Evolutionary conservation across 92 coral and sea anemone species (phyloP), one percentile per base, ranked within the genome.

Genomic region (Actinostola sp.): DNA sequence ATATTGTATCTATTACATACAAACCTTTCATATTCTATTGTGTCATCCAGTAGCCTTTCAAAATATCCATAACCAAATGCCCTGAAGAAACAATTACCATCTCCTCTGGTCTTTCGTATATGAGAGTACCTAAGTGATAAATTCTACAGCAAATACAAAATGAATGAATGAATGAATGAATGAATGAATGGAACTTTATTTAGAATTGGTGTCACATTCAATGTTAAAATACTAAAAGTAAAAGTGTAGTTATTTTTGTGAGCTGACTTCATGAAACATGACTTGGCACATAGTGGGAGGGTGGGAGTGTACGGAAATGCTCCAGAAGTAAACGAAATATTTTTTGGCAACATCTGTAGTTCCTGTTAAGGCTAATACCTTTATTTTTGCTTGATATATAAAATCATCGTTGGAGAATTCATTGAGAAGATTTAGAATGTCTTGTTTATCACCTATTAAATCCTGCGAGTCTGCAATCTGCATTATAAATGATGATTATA

Each of bases 41-140:
- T 88, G 59, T 94, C 88, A 35, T 71, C 72, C 48, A 91, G 52
- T 33, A 94, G 73, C 59, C 56, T 75, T 42, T 94, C 97, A 57
- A 94, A 79, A 75, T 88, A 94, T 25, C 92, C 86, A 86, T 74
- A 94, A 29, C 97, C 98, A 94, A 94, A 94, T 10, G 98, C 98
- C 54, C 98, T 63, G 70, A 91, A 91, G 84, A 94, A 94, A 64
- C 98, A 94, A 63, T 94, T 94, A 12, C 98, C 98, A 80, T 94
- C 98, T 27, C 97, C 98, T 62, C 98, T 78, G 0, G 98, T 94
- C 58, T 81, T 91, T 43, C 98, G 76, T 4, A 94, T 70, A 60
- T 91, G 91, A 34, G 97, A 91, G 77, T 94, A 94, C 30, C 67
- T 85, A 50, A 80, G 55, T 16, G 89, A 82, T 71, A 91, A 79